Evolutionary conservation across 2,113 vertebrate species (phyloP).

Genomic region (Ceratotherium simum): DNA sequence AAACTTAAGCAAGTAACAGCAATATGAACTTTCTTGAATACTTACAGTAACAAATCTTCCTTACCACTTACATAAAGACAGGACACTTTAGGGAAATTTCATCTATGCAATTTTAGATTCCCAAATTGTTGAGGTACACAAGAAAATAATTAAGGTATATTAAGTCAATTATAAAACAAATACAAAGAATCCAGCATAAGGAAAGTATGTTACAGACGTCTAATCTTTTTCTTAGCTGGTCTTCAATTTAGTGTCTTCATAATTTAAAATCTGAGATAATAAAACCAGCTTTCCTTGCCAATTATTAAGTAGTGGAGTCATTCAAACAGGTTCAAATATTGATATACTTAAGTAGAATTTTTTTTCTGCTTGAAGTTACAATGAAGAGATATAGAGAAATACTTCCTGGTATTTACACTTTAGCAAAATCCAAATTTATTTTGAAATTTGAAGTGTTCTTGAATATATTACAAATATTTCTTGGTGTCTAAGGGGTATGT

Average conservation of each 20-base stretch:
- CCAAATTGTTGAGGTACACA: neutral
- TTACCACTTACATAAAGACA: neutral
- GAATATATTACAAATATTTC: neutral
- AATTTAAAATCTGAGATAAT: neutral
- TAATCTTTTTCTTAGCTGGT: neutral
- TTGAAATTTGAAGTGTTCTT: neutral
- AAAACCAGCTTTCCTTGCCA: neutral
- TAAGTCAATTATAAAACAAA: conserved; percentile 46
- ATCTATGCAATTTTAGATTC: neutral
- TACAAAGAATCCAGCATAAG: conserved; percentile 78
- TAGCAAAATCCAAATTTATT: conserved; percentile 9
- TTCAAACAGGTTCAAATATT: neutral
- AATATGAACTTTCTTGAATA: neutral
- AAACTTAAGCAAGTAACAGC: neutral
- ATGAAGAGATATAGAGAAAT: neutral
- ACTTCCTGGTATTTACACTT: neutral
- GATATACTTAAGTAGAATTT: neutral
- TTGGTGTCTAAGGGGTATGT: neutral
- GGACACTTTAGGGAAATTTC: neutral
- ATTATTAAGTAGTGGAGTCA: neutral
- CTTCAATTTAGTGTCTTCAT: conserved; percentile 36
- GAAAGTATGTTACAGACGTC: neutral
- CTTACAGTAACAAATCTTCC: neutral
- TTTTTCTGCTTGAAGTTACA: neutral
- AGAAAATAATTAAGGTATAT: neutral